Percentiles rank a stretch among this genome's conserved stretches.
These are phyloP conservation scores for Caprella mutica DNA, from an alignment of 2,888 invertebrate genomes.

Conservation along the genomic window DNA sequence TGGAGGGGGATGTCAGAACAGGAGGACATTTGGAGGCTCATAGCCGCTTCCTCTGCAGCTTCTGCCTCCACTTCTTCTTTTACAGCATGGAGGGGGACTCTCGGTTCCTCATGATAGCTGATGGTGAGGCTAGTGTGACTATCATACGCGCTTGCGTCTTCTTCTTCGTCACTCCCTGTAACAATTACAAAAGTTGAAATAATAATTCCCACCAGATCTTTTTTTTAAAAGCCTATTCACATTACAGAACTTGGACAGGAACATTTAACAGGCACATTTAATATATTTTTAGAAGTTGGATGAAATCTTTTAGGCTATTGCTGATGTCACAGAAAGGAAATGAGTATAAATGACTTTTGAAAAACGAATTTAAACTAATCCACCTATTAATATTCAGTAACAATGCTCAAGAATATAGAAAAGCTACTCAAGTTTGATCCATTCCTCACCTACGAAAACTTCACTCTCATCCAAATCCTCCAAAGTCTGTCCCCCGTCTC, in stretches of 20 bases:
- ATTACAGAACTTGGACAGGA: no score
- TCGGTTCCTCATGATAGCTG: slow-evolving; percentile 7
- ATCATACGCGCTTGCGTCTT: background rate
- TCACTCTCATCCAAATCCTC: slow-evolving; percentile 35
- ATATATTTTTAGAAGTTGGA: no score
- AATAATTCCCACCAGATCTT: background rate
- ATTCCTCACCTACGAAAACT: slow-evolving; percentile 33
- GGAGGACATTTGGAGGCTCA: slow-evolving; percentile 18
- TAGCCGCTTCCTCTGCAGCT: slow-evolving; percentile 27
- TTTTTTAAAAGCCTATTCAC: no score
- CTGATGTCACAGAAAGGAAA: no score
- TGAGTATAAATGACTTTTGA: background rate
- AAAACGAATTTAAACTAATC: no score
- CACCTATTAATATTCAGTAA: background rate
- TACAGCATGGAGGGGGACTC: slow-evolving; percentile 26
- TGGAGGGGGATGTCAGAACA: no score
- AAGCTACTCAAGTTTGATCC: background rate
- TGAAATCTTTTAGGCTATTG: no score
- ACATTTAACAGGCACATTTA: no score
- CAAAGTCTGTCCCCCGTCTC: slow-evolving; percentile 32
- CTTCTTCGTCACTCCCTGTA: slow-evolving; percentile 28
- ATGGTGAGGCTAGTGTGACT: background rate
- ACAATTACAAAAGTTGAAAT: background rate
- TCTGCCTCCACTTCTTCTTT: slow-evolving; percentile 33
- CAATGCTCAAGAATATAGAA: background rate